Base-by-base conservation (phyloP, 2,797 vertebrate genomes). In the Coccyzus lansbergi region DNA sequence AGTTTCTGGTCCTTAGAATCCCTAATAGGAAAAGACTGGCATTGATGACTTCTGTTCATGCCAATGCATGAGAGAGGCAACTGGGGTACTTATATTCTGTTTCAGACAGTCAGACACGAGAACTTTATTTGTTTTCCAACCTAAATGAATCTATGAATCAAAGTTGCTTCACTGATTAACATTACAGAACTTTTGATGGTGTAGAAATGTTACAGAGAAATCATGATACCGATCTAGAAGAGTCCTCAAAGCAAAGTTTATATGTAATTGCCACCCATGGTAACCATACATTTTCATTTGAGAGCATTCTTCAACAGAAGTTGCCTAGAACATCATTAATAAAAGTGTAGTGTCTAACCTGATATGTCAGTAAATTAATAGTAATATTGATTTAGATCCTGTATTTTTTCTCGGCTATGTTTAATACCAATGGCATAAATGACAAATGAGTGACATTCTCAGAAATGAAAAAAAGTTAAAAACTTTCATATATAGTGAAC, bases 61-160 rank as follows among this genome's bases (percentile, higher is more conserved):
- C 38, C 56, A 63, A 34, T n/a, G 19, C 34, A n/a, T 15, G 15
- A 78, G 20, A n/a, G 12, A 49, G 34, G 36, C 5, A 56, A 69
- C 53, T 0, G 0, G 28, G 7, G 7, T 58, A 40, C 22, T 53
- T 22, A 2, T 21, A 24, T 1, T 36, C 8, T 20, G 20, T 6
- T 33, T 71, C 36, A 68, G 42, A 44, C 42, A 44, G 12, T n/a
- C 36, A 77, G 60, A 56, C 20, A 59, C 2, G 4, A 87, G 11
- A 24, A 20, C 36, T 33, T 60, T 26, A 74, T 81, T 63, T 78
- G 42, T 48, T 48, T 48, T 48, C 46, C 21, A 48, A 48, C 21
- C 21, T 48, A 48, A 48, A 48, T 21, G 24, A 48, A 22, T 48
- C 46, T 48, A 48, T 48, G 21, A 29, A 31, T 58, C 2, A 29